A percentile compares a stretch with the other conserved stretches of the same genome.
These are phyloP conservation scores for Euwallacea similis DNA, from an alignment of 1,140 invertebrate genomes.

Conservation along the genomic window DNA sequence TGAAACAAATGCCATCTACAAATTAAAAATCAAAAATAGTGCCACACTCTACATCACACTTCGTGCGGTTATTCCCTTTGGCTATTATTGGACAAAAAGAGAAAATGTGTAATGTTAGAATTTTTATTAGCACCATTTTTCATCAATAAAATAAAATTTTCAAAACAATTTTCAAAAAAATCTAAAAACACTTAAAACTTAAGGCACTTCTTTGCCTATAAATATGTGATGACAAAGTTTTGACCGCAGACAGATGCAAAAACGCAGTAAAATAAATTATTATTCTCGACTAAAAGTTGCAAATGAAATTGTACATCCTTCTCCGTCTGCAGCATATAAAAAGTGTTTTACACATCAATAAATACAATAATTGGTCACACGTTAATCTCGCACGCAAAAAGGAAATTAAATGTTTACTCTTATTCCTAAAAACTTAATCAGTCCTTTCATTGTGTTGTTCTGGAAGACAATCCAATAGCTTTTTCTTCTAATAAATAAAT, in stretches of 20 bases:
- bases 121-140: slow-evolving; percentile 10
- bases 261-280: too few species aligned
- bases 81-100: background rate
- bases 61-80: too few species aligned
- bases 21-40: too few species aligned
- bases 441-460: slow-evolving; percentile 13
- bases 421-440: slow-evolving; percentile 22
- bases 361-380: background rate
- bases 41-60: too few species aligned
- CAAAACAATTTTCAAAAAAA: slow-evolving; percentile 1
- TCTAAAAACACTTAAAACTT: background rate
- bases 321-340: too few species aligned
- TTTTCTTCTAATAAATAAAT: slow-evolving; percentile 10
- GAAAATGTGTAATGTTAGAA: background rate
- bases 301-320: too few species aligned
- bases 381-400: slow-evolving; percentile 7
- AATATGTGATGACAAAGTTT: too few species aligned
- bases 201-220: background rate
- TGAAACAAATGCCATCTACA: too few species aligned
- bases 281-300: too few species aligned
- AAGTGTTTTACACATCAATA: too few species aligned
- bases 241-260: too few species aligned
- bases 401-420: slow-evolving; percentile 4
- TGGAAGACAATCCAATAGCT: slow-evolving; percentile 19
- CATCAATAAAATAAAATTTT: slow-evolving; percentile 11